phyloP scores from a whole-genome alignment of 1,140 invertebrate genomes.

The Coelopa frigida region DNA sequence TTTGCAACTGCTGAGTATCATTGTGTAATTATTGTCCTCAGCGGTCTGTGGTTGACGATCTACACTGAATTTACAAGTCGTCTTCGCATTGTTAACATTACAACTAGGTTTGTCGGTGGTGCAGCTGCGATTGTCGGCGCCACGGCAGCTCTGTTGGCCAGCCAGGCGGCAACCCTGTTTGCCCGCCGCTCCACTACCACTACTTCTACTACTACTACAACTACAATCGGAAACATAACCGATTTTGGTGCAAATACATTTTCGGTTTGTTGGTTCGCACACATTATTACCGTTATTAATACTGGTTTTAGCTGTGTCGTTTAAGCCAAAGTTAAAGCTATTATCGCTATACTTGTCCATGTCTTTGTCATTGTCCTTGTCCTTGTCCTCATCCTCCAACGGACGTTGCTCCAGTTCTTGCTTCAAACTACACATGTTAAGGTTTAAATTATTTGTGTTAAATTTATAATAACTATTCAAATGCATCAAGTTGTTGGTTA shows the following conservation, averaged over 20 bases:
- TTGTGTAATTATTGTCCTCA: constrained; percentile 41
- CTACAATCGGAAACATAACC: too few relatives aligned
- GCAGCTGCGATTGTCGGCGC: too few relatives aligned
- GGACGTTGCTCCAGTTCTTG: constrained; percentile 4
- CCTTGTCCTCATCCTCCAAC: constrained; percentile 3
- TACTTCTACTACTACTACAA: too few relatives aligned
- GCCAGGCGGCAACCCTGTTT: too few relatives aligned
- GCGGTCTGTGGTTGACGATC: constrained; percentile 16
- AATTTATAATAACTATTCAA: constrained; percentile 33
- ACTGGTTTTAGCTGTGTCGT: not conserved
- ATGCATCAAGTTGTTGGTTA: constrained; percentile 16
- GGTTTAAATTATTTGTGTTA: constrained; percentile 38
- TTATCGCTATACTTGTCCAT: too few relatives aligned
- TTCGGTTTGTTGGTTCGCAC: too few relatives aligned
- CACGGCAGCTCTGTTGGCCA: too few relatives aligned
- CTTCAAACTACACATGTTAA: constrained; percentile 15
- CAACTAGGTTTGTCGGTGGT: not conserved
- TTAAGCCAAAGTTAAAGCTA: not conserved
- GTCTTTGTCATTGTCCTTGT: constrained; percentile 10
- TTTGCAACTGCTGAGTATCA: constrained; percentile 37
- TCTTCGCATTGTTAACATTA: not conserved
- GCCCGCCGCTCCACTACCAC: too few relatives aligned
- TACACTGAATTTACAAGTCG: constrained; percentile 1
- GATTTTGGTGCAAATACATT: too few relatives aligned
- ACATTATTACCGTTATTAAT: constrained; percentile 1